Evolutionary conservation across 2,797 vertebrate species (phyloP).

Genomic region (Stomatorhinus walkeri): DNA sequence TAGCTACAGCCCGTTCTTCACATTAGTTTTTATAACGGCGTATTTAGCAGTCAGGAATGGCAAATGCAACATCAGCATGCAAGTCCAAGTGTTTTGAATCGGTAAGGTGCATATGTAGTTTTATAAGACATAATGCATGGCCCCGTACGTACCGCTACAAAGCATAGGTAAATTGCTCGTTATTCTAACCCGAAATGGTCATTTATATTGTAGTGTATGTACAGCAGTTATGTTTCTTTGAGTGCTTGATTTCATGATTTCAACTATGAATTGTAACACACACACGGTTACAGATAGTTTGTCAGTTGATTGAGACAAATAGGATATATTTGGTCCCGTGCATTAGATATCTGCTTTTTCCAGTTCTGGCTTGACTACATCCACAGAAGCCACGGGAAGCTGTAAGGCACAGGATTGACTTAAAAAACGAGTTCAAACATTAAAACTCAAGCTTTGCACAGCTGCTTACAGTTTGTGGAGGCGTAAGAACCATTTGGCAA

Average conservation of each 20-base stretch:
- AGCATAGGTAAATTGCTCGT: neutral
- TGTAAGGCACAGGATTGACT: neutral
- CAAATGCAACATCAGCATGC: neutral
- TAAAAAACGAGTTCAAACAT: neutral
- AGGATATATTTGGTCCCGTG: neutral
- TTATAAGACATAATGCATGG: neutral
- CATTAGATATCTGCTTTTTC: neutral
- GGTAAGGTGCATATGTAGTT: neutral
- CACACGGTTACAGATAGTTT: neutral
- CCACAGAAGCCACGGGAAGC: neutral
- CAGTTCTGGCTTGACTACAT: neutral
- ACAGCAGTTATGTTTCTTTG: neutral
- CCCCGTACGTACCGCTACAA: neutral
- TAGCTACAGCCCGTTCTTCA: neutral
- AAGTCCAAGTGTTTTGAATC: neutral
- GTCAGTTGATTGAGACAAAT: neutral
- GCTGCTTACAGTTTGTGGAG: neutral
- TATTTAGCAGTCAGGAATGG: neutral
- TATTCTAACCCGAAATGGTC: neutral
- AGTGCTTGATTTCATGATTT: neutral
- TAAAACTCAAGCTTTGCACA: neutral
- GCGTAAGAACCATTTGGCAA: neutral
- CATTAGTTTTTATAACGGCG: neutral
- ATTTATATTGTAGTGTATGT: neutral
- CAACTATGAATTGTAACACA: neutral